A percentile compares a stretch with the other conserved stretches of the same genome.
phyloP scores from a whole-genome alignment of 1,140 invertebrate genomes.

The Drosophila takahashii region DNA sequence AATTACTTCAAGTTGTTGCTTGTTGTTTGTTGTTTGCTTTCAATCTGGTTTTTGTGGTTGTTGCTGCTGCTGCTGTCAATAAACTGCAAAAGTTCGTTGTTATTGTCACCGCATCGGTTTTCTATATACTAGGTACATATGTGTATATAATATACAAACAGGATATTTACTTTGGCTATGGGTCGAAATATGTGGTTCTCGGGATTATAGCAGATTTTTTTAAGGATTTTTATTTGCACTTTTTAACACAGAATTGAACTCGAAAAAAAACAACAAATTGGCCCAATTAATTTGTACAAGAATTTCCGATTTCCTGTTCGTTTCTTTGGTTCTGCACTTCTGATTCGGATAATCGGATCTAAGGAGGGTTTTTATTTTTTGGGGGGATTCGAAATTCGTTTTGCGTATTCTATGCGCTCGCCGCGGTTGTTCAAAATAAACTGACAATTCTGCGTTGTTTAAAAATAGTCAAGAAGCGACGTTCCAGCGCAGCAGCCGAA shows the following conservation, averaged over 20 bases:
- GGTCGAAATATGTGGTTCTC: not conserved
- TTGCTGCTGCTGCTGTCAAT: conserved; percentile 40
- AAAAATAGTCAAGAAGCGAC: conserved; percentile 69
- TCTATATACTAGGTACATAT: not conserved
- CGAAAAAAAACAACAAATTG: conserved; percentile 30
- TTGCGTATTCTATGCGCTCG: conserved; percentile 73
- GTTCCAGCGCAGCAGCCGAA: conserved; percentile 36
- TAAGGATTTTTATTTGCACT: conserved; percentile 19
- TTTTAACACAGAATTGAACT: conserved; percentile 12
- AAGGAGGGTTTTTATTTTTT: not conserved
- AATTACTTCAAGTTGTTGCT: conserved; percentile 73
- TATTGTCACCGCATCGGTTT: conserved; percentile 24
- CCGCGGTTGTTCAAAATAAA: conserved; percentile 78
- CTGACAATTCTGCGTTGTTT: conserved; percentile 70
- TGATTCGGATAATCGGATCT: conserved; percentile 3
- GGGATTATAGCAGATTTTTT: conserved; percentile 1
- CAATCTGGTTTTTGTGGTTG: conserved; percentile 64
- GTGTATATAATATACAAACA: not conserved
- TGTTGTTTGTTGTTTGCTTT: conserved; percentile 41
- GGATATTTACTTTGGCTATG: conserved; percentile 31
- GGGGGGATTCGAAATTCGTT: conserved; percentile 15
- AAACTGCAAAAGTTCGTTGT: conserved; percentile 62
- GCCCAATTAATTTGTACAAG: conserved; percentile 24
- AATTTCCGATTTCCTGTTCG: conserved; percentile 14
- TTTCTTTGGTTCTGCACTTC: conserved; percentile 25